Evolutionary conservation across 2,888 invertebrate genomes (phyloP), one percentile per base, ranked within the genome.

Genomic region (Pristionchus japonicus): DNA sequence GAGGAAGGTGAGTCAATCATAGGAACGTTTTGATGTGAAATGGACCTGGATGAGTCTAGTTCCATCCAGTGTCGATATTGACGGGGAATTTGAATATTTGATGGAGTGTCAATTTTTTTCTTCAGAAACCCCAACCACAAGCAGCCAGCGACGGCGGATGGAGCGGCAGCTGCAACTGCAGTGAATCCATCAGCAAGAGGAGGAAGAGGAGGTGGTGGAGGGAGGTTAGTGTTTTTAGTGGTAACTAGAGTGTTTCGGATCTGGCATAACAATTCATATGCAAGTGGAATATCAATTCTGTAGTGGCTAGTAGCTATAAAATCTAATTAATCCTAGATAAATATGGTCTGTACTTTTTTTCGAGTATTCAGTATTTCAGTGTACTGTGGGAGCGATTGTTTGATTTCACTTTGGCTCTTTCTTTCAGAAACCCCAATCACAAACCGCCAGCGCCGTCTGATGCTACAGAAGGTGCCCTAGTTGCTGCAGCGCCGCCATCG

Each of bases 171-270:
- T 61, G 23, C 57, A 49, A 17, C 49, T 61, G 57, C 20, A 61
- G 74, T 11, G 23, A 17, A 3, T 74, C 74, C 37, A 4, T 47
- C 31, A 20, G 49, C 6, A n/a, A 82, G 82, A 82, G 40, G 47
- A 80, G 49, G 43, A 80, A 11, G 80, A 82, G 82, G 82, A 82
- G 43, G 17, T 17, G 52, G 52, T 52, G 52, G 61, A 61, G 61
- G 61, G 23, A 52, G 61, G 61, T 61, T 27, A 27, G 27, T 61
- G 61, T n/a, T n/a, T n/a, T n/a, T n/a, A n/a, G n/a, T n/a, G n/a
- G n/a, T n/a, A n/a, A n/a, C n/a, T n/a, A n/a, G n/a, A n/a, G n/a
- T n/a, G n/a, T n/a, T n/a, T n/a, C n/a, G n/a, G n/a, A n/a, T n/a
- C n/a, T n/a, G n/a, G n/a, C n/a, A n/a, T n/a, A n/a, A n/a, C n/a